Percentiles rank a stretch among this genome's conserved stretches.
phyloP scores from a whole-genome alignment of 2,797 vertebrate genomes.

The Ciconia nigra region DNA sequence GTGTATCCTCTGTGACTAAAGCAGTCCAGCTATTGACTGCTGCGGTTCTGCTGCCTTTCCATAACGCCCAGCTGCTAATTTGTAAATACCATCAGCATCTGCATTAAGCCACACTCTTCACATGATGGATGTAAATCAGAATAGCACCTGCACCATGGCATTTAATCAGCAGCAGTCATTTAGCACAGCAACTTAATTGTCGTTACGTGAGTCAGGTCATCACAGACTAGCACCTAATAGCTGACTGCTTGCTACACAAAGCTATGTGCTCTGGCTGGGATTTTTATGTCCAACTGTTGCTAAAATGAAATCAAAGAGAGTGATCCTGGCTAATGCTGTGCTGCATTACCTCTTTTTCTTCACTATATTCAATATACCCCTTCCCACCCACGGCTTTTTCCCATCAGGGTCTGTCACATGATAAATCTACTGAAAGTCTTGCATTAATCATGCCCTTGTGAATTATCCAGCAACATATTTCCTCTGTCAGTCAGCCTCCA shows the following conservation, averaged over 20 bases:
- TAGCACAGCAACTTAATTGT: slow-evolving; percentile 46
- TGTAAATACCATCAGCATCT: background rate
- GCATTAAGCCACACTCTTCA: background rate
- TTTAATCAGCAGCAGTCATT: slow-evolving; percentile 53
- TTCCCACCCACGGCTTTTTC: background rate
- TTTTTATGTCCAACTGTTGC: background rate
- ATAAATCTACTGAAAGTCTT: background rate
- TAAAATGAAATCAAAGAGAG: background rate
- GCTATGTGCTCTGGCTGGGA: background rate
- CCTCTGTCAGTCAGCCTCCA: slow-evolving; percentile 31
- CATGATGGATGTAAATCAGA: slow-evolving; percentile 40
- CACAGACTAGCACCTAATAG: background rate
- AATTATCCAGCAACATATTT: slow-evolving; percentile 49
- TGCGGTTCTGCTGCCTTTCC: background rate
- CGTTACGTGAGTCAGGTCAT: slow-evolving; percentile 24
- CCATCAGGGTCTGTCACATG: background rate
- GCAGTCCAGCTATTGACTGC: background rate
- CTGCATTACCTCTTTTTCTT: background rate
- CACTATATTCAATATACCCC: background rate
- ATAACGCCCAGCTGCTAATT: background rate
- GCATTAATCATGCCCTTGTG: background rate
- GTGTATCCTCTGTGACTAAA: background rate
- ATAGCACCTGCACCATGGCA: slow-evolving; percentile 47
- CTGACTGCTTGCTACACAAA: background rate
- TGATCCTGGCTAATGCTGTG: background rate